Percentiles rank a stretch among this genome's conserved stretches.
These are phyloP conservation scores for Dichetophora obliterata DNA, from an alignment of 2,888 invertebrate genomes.

Conservation along the genomic window DNA sequence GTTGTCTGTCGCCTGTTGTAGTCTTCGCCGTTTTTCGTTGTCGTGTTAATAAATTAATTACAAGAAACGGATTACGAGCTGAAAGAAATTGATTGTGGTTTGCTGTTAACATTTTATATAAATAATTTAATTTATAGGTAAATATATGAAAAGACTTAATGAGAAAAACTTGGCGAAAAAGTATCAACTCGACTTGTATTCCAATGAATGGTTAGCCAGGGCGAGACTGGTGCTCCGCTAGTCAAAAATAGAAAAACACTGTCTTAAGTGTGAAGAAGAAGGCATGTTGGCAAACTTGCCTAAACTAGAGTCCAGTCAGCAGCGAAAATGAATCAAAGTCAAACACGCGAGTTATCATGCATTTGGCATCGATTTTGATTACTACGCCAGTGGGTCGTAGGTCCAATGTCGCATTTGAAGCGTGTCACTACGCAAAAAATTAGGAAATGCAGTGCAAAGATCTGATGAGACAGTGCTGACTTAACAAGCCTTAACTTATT, in stretches of 20 bases:
- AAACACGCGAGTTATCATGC: conserved; percentile 13
- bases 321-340: not conserved
- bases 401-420: not conserved
- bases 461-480: not conserved
- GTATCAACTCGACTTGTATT: conserved; percentile 46
- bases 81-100: conserved; percentile 45
- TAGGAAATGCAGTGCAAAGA: not conserved
- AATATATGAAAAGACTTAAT: conserved; percentile 40
- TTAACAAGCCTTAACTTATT: not conserved
- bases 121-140: conserved; percentile 45
- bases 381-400: not conserved
- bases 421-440: too few relatives aligned
- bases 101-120: conserved; percentile 45
- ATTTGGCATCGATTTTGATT: not conserved
- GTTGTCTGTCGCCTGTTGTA: conserved; percentile 45
- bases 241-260: not conserved
- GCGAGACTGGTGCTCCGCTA: conserved; percentile 30
- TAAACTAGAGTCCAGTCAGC: not conserved
- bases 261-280: conserved; percentile 24
- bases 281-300: not conserved
- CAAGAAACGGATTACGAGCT: conserved; percentile 39
- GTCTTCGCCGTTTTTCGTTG: conserved; percentile 40
- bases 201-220: conserved; percentile 45
- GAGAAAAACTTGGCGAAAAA: not conserved
- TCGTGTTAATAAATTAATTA: conserved; percentile 45